These are phyloP conservation scores for Limnephilus rhombicus DNA, from an alignment of 2,888 invertebrate species.

Conservation along the genomic window DNA sequence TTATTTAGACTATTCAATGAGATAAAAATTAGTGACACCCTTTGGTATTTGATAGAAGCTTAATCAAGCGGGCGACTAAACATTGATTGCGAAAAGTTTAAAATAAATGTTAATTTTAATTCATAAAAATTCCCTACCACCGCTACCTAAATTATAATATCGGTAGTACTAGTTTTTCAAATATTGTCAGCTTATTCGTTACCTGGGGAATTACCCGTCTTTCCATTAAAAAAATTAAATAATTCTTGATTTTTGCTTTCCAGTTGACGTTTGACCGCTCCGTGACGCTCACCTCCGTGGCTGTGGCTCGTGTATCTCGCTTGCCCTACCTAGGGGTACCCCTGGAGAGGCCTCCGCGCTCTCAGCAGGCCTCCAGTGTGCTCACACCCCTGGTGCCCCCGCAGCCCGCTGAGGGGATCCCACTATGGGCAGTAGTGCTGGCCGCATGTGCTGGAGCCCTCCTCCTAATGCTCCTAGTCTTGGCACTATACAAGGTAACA, in stretches of 20 bases:
- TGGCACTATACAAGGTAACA: conserved; percentile 87
- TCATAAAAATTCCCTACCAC: no score
- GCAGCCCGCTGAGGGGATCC: conserved; percentile 83
- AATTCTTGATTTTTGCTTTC: background rate
- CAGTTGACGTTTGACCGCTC: conserved; percentile 67
- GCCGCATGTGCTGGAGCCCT: conserved; percentile 90
- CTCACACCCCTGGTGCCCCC: conserved; percentile 83
- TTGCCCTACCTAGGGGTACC: conserved; percentile 85
- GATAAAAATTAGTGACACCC: no score
- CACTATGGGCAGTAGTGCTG: conserved; percentile 91
- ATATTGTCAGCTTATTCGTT: no score
- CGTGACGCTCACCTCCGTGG: conserved; percentile 87
- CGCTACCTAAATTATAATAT: no score
- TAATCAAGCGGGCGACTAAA: no score
- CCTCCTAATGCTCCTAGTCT: conserved; percentile 87
- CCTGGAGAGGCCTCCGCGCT: conserved; percentile 78
- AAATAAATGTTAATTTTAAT: no score
- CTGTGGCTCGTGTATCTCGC: conserved; percentile 84
- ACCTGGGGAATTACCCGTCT: no score
- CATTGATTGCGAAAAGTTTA: no score
- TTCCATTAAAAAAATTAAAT: background rate
- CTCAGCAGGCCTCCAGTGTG: conserved; percentile 85
- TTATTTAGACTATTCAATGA: no score
- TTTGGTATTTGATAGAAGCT: no score
- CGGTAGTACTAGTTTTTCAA: no score